A percentile compares a stretch with the other conserved stretches of the same genome.
Conservation (phyloP, 2,113 vertebrate genomes). For the Microcebus tavaratra region DNA sequence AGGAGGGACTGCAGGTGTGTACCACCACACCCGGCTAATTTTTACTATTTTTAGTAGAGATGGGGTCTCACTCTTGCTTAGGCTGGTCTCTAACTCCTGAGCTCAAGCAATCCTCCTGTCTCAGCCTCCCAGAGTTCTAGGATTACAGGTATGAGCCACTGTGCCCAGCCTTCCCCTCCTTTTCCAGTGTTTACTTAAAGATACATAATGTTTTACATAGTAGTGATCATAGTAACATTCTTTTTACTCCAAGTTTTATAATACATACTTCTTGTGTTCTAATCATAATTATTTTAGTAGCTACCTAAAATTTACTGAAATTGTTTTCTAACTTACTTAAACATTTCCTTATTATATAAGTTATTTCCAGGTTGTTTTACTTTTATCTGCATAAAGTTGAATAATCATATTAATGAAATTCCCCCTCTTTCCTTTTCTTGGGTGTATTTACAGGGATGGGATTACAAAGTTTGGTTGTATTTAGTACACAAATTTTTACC, state of each 20-base stretch:
- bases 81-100: no score
- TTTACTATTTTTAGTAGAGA: no score
- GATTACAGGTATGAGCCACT: no score
- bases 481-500: not conserved
- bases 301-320: not conserved
- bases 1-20: no score
- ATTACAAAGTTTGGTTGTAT: not conserved
- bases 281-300: slow-evolving; percentile 13
- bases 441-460: not conserved
- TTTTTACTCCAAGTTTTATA: not conserved
- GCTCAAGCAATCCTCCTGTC: no score
- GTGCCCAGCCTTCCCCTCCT: not conserved
- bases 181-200: not conserved
- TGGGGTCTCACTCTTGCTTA: no score
- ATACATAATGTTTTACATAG: not conserved
- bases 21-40: no score
- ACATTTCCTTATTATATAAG: not conserved
- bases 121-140: no score
- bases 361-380: not conserved
- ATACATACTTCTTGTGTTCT: not conserved
- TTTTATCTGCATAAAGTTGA: not conserved
- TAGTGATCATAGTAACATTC: not conserved
- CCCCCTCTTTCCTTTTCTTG: not conserved
- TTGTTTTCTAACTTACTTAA: not conserved
- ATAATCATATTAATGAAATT: not conserved